These are phyloP conservation scores for Pseudonaja textilis DNA, from an alignment of 2,113 vertebrate species.

Conservation along the genomic window DNA sequence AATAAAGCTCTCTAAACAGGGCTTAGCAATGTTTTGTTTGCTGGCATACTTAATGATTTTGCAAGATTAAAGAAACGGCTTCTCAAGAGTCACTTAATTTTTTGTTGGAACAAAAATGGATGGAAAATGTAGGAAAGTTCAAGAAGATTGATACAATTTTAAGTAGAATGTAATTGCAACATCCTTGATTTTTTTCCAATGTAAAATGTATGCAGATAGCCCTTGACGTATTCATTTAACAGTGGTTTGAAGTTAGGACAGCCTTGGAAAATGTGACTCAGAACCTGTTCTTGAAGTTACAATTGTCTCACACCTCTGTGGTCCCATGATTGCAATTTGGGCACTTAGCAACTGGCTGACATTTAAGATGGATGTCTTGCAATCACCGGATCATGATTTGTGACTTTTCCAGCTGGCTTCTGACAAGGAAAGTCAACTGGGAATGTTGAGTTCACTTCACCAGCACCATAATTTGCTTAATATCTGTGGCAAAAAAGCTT, in stretches of 20 bases:
- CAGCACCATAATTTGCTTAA: too few species aligned
- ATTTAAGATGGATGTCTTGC: too few species aligned
- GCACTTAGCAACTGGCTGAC: too few species aligned
- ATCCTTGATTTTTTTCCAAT: neutral
- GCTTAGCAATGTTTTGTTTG: neutral
- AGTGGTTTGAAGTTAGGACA: neutral
- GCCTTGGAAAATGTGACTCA: neutral
- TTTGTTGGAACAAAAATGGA: neutral
- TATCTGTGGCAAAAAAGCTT: too few species aligned
- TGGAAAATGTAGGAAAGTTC: neutral
- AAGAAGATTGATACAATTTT: neutral
- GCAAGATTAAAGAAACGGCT: neutral
- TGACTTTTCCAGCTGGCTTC: too few species aligned
- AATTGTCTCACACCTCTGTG: neutral
- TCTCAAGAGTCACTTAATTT: slow-evolving; percentile 11
- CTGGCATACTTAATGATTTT: slow-evolving; percentile 24
- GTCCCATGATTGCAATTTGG: too few species aligned
- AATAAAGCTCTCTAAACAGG: neutral
- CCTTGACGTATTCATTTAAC: neutral
- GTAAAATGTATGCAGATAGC: neutral
- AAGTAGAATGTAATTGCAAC: neutral
- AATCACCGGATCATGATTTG: too few species aligned
- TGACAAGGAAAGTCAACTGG: too few species aligned
- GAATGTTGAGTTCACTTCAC: too few species aligned
- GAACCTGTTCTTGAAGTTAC: neutral